Evolutionary conservation across 2,888 invertebrate species (phyloP), one percentile per base, ranked within the genome.

Genomic region (Lomographa bimaculata): DNA sequence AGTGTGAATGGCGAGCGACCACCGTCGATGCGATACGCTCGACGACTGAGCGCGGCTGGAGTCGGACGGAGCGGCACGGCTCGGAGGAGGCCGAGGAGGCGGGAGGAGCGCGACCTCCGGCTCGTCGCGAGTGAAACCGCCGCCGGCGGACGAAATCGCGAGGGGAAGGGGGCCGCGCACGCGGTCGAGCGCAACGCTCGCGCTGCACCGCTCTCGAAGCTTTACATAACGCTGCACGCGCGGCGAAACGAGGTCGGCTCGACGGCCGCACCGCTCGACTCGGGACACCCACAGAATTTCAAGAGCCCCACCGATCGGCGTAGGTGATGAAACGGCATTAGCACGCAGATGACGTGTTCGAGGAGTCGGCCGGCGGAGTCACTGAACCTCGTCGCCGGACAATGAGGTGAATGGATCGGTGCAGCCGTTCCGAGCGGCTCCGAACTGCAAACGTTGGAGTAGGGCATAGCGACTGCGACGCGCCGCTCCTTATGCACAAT

Each of bases 351-450:
- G 84, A 84, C 85, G 84, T 73, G 80, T 61, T 64, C 69, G 63
- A 70, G 65, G 72, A 77, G 76, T 77, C 71, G 74, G 78, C 76
- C 79, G 67, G 42, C 71, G 74, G 72, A 82, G 87, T 86, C 87
- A 87, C 68, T 87, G 87, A 87, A 86, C 87, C 83, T 83, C 76
- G 71, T 59, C 72, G 77, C 56, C 71, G 69, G 71, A 81, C 62
- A 81, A 84, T 82, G 81, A 82, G 86, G 87, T 87, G 86, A 86
- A 85, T 84, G 86, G 85, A 84, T 84, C 82, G 74, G 76, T 83
- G 85, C 86, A 80, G 72, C 75, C 82, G 74, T 80, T 76, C 69
- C 72, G 72, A 65, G 72, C 69, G 67, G 59, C 26, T 17, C 19
- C 20, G 32, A 64, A 59, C 49, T 24, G 42, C 42, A 11, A 56